Percentiles rank a stretch among this genome's conserved stretches.
Evolutionary conservation across 2,113 vertebrate genomes (phyloP).

Genomic region (Labeo catla): DNA sequence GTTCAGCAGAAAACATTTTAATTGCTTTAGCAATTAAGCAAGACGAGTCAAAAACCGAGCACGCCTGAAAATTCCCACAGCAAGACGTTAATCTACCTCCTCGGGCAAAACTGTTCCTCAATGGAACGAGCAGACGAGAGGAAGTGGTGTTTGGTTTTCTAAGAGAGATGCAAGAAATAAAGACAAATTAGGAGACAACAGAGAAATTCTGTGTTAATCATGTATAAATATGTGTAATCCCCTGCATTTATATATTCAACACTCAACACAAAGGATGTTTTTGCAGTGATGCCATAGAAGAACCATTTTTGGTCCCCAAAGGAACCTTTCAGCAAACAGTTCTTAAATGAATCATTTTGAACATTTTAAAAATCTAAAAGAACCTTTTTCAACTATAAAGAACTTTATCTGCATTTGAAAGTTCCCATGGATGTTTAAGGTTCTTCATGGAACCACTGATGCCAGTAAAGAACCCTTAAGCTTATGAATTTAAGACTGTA

Average conservation of each 20-base stretch:
- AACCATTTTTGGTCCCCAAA: too few species aligned
- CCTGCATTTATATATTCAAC: background rate
- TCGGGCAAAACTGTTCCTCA: constrained; percentile 60
- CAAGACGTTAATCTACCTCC: constrained; percentile 65
- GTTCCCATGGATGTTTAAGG: too few species aligned
- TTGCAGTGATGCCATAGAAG: too few species aligned
- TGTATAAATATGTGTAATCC: background rate
- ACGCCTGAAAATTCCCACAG: constrained; percentile 56
- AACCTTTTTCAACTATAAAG: too few species aligned
- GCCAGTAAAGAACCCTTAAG: too few species aligned
- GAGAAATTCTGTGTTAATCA: background rate
- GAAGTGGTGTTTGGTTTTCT: background rate
- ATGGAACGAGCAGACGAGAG: constrained; percentile 2
- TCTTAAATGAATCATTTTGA: too few species aligned
- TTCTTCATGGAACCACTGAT: too few species aligned
- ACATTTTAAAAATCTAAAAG: too few species aligned
- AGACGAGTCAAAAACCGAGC: constrained; percentile 69
- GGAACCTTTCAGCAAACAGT: too few species aligned
- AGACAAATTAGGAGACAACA: background rate
- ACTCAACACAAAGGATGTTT: too few species aligned
- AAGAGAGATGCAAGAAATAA: background rate
- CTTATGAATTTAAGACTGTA: background rate
- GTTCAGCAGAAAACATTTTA: constrained; percentile 70
- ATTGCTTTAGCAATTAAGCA: constrained; percentile 70
- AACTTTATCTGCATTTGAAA: too few species aligned